Percentiles rank a stretch among this genome's conserved stretches.
Evolutionary conservation across 2,797 vertebrate genomes (phyloP).

Genomic region (Champsocephalus esox): DNA sequence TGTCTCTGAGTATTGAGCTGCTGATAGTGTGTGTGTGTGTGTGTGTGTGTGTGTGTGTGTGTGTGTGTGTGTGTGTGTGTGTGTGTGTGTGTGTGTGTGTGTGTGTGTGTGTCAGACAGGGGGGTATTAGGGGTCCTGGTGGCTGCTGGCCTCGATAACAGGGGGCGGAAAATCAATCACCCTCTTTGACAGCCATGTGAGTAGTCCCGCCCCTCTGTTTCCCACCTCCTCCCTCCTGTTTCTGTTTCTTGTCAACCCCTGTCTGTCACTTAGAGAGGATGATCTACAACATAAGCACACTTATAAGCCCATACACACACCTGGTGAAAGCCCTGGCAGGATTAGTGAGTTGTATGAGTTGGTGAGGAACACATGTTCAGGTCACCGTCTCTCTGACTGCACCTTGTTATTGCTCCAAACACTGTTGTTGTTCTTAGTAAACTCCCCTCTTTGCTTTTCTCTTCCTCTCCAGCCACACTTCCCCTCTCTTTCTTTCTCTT

Average conservation of each 20-base stretch:
- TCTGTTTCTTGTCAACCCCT: slow-evolving; percentile 46
- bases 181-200: slow-evolving; percentile 79
- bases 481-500: slow-evolving; percentile 43
- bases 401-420: slow-evolving; percentile 67
- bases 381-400: slow-evolving; percentile 73
- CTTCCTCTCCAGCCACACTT: slow-evolving; percentile 53
- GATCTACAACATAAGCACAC: slow-evolving; percentile 27
- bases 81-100: slow-evolving; percentile 23
- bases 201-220: slow-evolving; percentile 44
- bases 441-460: slow-evolving; percentile 60
- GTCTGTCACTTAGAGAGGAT: slow-evolving; percentile 47
- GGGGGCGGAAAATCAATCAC: slow-evolving; percentile 83
- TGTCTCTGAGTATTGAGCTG: slow-evolving; percentile 63
- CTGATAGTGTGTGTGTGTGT: slow-evolving; percentile 49
- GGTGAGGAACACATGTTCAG: slow-evolving; percentile 78
- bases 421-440: slow-evolving; percentile 67
- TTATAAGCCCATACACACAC: slow-evolving; percentile 50
- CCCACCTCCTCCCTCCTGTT: slow-evolving; percentile 25
- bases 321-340: slow-evolving; percentile 73
- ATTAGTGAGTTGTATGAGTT: slow-evolving; percentile 73
- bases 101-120: slow-evolving; percentile 39
- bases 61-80: slow-evolving; percentile 27
- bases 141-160: slow-evolving; percentile 83
- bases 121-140: slow-evolving; percentile 64
- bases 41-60: slow-evolving; percentile 15